phyloP scores from a whole-genome alignment of 2,797 vertebrate species.

The Danionella dracula region DNA sequence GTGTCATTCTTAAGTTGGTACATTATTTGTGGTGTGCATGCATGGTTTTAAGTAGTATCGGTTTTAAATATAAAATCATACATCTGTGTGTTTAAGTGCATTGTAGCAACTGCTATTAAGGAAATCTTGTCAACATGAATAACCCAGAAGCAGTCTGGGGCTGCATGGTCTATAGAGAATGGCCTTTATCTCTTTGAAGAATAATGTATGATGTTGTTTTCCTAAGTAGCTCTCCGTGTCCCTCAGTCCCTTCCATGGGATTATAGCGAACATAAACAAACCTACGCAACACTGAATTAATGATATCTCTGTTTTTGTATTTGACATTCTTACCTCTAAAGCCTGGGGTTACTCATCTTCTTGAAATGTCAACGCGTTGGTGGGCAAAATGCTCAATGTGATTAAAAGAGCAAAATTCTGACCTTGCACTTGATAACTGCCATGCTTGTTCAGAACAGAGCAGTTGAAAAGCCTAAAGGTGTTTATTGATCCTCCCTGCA shows the following conservation, averaged over 20 bases:
- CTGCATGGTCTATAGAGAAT: neutral
- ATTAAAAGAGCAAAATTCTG: constrained; percentile 11
- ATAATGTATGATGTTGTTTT: constrained; percentile 1
- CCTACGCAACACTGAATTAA: neutral
- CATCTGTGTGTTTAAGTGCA: no score
- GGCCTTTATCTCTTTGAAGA: constrained; percentile 7
- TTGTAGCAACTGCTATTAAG: neutral
- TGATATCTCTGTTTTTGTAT: neutral
- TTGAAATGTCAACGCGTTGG: neutral
- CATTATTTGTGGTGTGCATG: no score
- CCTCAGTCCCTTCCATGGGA: constrained; percentile 7
- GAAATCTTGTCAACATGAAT: neutral
- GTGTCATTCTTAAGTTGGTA: no score
- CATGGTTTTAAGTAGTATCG: neutral
- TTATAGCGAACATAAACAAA: neutral
- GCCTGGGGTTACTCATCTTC: neutral
- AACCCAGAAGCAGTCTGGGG: neutral
- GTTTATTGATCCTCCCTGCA: constrained; percentile 67
- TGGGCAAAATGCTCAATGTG: neutral
- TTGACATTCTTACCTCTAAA: constrained; percentile 7
- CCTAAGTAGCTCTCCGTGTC: neutral
- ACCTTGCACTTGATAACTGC: neutral
- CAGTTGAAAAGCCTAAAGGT: constrained; percentile 19
- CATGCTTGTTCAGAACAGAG: neutral
- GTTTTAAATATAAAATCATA: no score